Evolutionary conservation across 2,888 invertebrate species (phyloP).

Genomic region (Polydrusus pterygomalis): DNA sequence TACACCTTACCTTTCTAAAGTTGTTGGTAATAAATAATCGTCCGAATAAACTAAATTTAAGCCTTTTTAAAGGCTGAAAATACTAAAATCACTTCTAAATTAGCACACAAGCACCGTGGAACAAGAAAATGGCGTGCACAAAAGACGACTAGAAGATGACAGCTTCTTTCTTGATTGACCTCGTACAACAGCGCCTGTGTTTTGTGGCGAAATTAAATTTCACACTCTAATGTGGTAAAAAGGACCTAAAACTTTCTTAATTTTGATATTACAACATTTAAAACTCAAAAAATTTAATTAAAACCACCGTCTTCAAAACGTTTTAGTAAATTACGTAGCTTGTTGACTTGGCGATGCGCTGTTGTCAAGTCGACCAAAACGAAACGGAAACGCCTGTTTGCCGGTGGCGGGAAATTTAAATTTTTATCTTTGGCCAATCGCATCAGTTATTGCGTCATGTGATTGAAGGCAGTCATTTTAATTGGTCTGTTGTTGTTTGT

Average conservation of each 20-base stretch:
- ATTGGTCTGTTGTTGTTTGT: conserved; percentile 62
- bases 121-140: conserved; percentile 29
- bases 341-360: conserved; percentile 39
- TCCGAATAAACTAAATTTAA: neutral
- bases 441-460: conserved; percentile 55
- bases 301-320: neutral
- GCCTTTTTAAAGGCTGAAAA: neutral
- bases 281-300: neutral
- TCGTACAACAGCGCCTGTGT: conserved; percentile 12
- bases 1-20: neutral
- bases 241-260: neutral
- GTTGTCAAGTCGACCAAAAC: conserved; percentile 57
- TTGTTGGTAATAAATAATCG: neutral
- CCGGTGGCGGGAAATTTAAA: conserved; percentile 64
- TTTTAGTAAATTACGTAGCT: neutral
- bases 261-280: neutral
- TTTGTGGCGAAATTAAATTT: conserved; percentile 13
- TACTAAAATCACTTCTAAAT: neutral
- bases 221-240: neutral
- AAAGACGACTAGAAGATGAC: too few species aligned
- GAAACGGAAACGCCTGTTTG: conserved; percentile 30
- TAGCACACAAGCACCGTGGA: conserved; percentile 1
- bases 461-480: conserved; percentile 40
- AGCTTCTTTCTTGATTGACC: conserved; percentile 9
- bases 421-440: conserved; percentile 58